phyloP scores from a whole-genome alignment of 2,113 vertebrate genomes.

The Clinocottus analis region DNA sequence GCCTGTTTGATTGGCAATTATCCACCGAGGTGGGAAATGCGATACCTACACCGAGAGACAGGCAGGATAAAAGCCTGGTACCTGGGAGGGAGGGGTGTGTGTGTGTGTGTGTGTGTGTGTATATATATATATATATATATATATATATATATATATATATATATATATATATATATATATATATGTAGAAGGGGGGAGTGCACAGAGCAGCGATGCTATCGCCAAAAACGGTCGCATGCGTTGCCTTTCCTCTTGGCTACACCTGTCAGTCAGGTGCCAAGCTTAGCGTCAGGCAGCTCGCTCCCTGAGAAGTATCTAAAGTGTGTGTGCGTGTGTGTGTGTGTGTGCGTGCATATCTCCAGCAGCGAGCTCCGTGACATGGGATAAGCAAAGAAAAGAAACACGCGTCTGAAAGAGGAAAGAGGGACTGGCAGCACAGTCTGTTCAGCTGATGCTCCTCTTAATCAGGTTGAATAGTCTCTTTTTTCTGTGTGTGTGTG shows the following conservation, averaged over 20 bases:
- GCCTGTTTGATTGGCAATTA: constrained; percentile 77
- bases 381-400: constrained; percentile 46
- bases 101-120: no score
- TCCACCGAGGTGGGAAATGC: constrained; percentile 69
- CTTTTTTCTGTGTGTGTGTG: constrained; percentile 21
- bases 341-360: constrained; percentile 44
- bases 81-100: constrained; percentile 35
- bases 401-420: constrained; percentile 28
- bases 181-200: no score
- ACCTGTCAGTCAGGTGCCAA: constrained; percentile 81
- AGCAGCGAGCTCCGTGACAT: constrained; percentile 30
- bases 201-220: constrained; percentile 73
- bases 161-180: no score
- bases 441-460: constrained; percentile 58
- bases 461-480: constrained; percentile 81
- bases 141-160: no score
- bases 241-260: constrained; percentile 77
- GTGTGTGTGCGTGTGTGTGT: constrained; percentile 49
- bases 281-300: constrained; percentile 58
- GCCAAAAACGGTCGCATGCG: constrained; percentile 54
- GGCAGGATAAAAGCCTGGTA: constrained; percentile 48
- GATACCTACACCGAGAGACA: constrained; percentile 61
- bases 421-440: constrained; percentile 48
- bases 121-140: no score
- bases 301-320: constrained; percentile 50